Percentiles rank a stretch among this genome's conserved stretches.
phyloP scores from a whole-genome alignment of 2,888 invertebrate genomes.

The Papilio demoleus region DNA sequence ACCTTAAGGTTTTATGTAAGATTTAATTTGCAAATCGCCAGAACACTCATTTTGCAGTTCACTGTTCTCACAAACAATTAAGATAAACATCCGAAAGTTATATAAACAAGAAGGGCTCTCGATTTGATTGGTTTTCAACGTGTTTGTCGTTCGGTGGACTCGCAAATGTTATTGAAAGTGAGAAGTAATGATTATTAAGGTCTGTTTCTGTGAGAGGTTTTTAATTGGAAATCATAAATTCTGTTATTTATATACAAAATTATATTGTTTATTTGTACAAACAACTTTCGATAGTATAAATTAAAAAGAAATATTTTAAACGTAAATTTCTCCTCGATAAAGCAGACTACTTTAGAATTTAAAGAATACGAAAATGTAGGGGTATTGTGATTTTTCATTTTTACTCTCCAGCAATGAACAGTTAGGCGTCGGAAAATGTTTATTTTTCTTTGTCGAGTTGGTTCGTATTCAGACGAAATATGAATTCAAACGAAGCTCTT shows the following conservation, averaged over 20 bases:
- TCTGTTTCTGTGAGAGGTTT: background rate
- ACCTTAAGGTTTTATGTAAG: background rate
- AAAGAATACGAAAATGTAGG: background rate
- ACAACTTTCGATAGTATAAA: background rate
- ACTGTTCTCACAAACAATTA: conserved; percentile 38
- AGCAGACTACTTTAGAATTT: background rate
- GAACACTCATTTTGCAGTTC: conserved; percentile 20
- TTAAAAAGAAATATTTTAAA: no score
- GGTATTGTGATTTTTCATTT: background rate
- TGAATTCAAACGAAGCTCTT: conserved; percentile 16
- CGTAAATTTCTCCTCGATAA: background rate
- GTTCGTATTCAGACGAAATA: conserved; percentile 19
- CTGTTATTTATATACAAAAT: conserved; percentile 12
- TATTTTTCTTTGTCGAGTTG: conserved; percentile 23
- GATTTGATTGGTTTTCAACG: conserved; percentile 29
- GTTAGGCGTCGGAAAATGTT: conserved; percentile 1
- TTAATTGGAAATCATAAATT: conserved; percentile 33
- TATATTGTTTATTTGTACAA: conserved; percentile 2
- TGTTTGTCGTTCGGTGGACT: conserved; percentile 22
- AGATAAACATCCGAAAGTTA: conserved; percentile 35
- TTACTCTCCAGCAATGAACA: conserved; percentile 11
- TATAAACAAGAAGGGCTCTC: conserved; percentile 29
- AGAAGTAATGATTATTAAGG: conserved; percentile 19
- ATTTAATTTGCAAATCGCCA: conserved; percentile 13
- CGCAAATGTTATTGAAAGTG: conserved; percentile 15